Evolutionary conservation across 2,888 invertebrate species (phyloP).

Genomic region (Callinectes sapidus): DNA sequence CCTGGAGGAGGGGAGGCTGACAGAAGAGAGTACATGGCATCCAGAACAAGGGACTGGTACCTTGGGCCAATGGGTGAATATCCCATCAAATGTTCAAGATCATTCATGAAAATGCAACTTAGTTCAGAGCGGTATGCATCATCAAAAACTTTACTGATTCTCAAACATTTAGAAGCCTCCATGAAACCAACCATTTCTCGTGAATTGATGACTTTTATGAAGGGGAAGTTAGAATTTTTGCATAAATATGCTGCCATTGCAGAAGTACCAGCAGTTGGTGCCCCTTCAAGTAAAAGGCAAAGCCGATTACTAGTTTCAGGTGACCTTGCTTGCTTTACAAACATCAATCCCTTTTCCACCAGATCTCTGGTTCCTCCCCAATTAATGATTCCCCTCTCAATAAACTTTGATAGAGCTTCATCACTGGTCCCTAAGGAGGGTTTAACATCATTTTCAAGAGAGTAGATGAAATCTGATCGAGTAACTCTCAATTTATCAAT

Average conservation of each 20-base stretch:
- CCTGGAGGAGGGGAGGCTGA: constrained; percentile 94
- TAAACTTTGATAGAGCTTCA: constrained; percentile 90
- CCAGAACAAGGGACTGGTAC: constrained; percentile 97
- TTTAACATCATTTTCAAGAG: constrained; percentile 93
- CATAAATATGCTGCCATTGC: constrained; percentile 97
- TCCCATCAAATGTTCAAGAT: constrained; percentile 96
- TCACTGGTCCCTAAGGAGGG: constrained; percentile 88
- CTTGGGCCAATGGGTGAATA: constrained; percentile 98
- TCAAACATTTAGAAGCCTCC: constrained; percentile 95
- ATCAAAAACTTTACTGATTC: constrained; percentile 95
- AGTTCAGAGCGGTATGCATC: constrained; percentile 98
- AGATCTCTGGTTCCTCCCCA: constrained; percentile 93
- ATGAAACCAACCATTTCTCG: constrained; percentile 98
- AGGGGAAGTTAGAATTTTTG: constrained; percentile 98
- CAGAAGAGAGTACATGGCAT: constrained; percentile 93
- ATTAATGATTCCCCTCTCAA: constrained; percentile 90
- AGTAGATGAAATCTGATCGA: constrained; percentile 89
- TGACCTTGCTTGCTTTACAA: constrained; percentile 77
- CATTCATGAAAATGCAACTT: constrained; percentile 97
- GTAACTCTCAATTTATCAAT: constrained; percentile 88
- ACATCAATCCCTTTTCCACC: constrained; percentile 78
- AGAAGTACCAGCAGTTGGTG: constrained; percentile 97
- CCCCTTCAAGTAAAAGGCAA: constrained; percentile 89
- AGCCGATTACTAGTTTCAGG: constrained; percentile 72
- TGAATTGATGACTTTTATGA: constrained; percentile 91